Evolutionary conservation across 2,113 vertebrate species (phyloP), one percentile per base, ranked within the genome.

Genomic region (Neopipo cinnamomea): DNA sequence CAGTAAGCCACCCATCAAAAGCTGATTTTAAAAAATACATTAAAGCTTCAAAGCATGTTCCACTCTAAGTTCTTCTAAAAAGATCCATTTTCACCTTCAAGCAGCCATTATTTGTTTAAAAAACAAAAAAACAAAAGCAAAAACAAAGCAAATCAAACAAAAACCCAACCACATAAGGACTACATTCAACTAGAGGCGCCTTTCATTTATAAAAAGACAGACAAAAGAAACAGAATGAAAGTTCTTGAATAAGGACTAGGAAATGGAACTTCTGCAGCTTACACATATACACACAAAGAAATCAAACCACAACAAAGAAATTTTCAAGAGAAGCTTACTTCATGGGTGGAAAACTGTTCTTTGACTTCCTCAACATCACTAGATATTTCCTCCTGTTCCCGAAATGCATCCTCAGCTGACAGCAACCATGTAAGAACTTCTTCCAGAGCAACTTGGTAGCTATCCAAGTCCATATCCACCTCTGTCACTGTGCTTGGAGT

Each of bases 341-440:
- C 99, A 33, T 99, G 99, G 18, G 98, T 99, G 77, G 99, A 98
- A 98, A 99, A 99, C 95, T 99, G 99, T 18, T 99, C 98, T 97
- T 99, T 99, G 80, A 99, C 99, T 92, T 99, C 99, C 74, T 99
- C 99, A 75, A 99, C 99, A 53, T 99, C 98, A 3, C 98, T 97
- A 11, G 99, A 99, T 95, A 99, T 98, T 49, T 99, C 99, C 6
- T 99, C 99, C 95, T 99, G 99, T 85, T 98, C 98, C 20, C 98
- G 98, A 87, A 99, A 98, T 2, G 98, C 86, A 88, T 99, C 99
- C 94, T 99, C 99, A 0, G 99, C 99, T 6, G 98, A 99, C 35
- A 99, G 98, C 86, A 99, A 93, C 99, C 99, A 99, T 5, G 99
- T 99, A 74, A 99, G 98, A 44, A 99, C 99, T 94, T 99, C 99